Conservation (phyloP, 35 echinoderm and acorn worm genomes). For the Diadema setosum region DNA sequence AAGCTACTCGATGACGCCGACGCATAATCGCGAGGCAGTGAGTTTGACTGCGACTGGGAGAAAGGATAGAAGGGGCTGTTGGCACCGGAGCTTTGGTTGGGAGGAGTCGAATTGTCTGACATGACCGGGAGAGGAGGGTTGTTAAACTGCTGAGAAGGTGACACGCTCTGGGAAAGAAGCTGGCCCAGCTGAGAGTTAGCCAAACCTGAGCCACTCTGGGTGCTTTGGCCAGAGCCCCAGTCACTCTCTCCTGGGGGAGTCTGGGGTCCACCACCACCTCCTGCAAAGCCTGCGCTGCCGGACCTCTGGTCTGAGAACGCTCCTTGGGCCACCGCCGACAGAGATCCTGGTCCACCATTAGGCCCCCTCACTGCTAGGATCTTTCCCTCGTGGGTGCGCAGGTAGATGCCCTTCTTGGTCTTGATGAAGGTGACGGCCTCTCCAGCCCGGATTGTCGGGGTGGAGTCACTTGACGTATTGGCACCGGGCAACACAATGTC, state of each 20-base stretch:
- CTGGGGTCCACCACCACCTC: background rate
- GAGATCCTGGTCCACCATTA: background rate
- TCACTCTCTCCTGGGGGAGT: background rate
- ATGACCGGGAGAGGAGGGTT: background rate
- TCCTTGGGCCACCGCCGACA: background rate
- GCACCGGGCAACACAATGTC: constrained; percentile 77
- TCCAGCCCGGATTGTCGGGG: constrained; percentile 78
- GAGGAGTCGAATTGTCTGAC: background rate
- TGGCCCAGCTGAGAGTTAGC: background rate
- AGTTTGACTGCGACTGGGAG: background rate
- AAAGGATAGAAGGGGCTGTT: background rate
- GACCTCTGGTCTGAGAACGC: background rate
- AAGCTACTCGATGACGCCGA: background rate
- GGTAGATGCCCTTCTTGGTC: constrained; percentile 91
- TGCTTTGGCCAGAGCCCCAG: background rate
- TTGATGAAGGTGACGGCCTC: constrained; percentile 91
- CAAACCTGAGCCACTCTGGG: background rate
- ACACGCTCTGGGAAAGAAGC: background rate
- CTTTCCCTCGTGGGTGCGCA: constrained; percentile 80
- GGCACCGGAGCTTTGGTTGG: background rate
- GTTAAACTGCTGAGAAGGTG: background rate
- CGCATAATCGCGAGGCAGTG: background rate
- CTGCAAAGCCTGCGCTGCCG: background rate
- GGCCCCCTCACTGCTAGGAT: constrained; percentile 86
- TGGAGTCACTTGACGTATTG: constrained; percentile 48